Evolutionary conservation across 2,113 vertebrate genomes (phyloP), one percentile per base, ranked within the genome.

Genomic region (Pangasianodon gigas): DNA sequence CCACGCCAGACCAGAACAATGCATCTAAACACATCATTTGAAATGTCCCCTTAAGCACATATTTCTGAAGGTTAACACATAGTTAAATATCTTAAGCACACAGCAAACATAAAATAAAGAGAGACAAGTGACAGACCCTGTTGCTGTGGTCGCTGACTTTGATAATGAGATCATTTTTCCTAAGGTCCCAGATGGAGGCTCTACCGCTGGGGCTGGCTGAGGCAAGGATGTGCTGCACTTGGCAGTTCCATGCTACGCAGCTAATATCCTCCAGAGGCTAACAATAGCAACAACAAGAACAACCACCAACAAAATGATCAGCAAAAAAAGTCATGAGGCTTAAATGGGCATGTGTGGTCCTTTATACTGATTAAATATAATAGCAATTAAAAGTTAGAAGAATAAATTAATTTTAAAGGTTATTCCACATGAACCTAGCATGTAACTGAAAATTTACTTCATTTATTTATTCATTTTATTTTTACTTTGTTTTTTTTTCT

Each of bases 71-170:
- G 29, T 44, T 54, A 71, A 6, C 24, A 67, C 5, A 46, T 11
- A 16, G 48, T 75, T 29, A 14, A 52, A 62, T 54, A 46, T 69
- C 7, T n/a, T 41, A 80, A 2, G 9, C 9, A 16, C 1, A 44
- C 19, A 10, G 41, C 18, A 67, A 44, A 62, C 29, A 24, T 11
- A 21, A 89, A 60, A 4, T 18, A 0, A 87, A 19, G 26, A 9
- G 10, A 74, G 10, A 11, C 11, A 51, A n/a, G 29, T 10, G 44
- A 91, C 95, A 10, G 93, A 99, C 98, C 94, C 98, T 94, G 95
- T 98, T 99, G 93, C 97, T 99, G 94, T 99, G 98, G 94, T 99
- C 98, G 60, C 98, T 99, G 93, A 99, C 98, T 99, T 99, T 99
- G 93, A 99, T 97, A 89, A 99, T 99, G 48, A 98, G 97, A 80